Percentiles rank a stretch among this genome's conserved stretches.
phyloP scores from a whole-genome alignment of 2,113 vertebrate genomes.

The Pelodiscus sinensis region DNA sequence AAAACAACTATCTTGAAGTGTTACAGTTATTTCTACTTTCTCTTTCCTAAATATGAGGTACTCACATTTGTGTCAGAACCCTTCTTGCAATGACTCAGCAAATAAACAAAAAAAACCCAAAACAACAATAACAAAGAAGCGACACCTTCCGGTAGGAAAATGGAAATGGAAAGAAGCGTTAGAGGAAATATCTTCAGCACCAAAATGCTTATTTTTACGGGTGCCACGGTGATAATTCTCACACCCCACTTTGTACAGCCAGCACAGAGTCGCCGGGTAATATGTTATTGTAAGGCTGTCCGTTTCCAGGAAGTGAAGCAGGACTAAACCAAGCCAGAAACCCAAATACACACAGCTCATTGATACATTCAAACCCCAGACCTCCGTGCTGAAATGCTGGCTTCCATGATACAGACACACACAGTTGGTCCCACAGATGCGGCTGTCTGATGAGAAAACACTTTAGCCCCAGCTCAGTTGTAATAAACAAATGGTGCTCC shows the following conservation, averaged over 20 bases:
- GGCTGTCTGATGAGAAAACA: background rate
- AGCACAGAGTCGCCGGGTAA: background rate
- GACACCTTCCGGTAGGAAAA: background rate
- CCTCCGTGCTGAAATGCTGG: accelerated
- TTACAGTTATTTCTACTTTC: background rate
- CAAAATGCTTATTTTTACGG: background rate
- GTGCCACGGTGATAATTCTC: background rate
- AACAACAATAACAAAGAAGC: background rate
- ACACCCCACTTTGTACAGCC: accelerated
- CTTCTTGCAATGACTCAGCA: slow-evolving; percentile 11
- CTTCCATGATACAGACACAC: background rate
- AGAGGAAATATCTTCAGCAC: slow-evolving; percentile 18
- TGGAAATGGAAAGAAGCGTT: slow-evolving; percentile 7
- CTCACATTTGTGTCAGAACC: background rate
- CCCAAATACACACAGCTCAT: accelerated
- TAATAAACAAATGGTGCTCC: background rate
- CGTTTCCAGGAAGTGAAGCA: slow-evolving; percentile 20
- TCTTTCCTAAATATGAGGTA: slow-evolving; percentile 1
- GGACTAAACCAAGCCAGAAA: background rate
- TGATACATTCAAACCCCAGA: accelerated
- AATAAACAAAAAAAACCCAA: background rate
- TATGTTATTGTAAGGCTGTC: background rate
- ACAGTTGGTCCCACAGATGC: background rate
- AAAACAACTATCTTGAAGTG: background rate
- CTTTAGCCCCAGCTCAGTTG: background rate